phyloP scores from a whole-genome alignment of 2,113 vertebrate species.

The Sterrhoptilus dennistouni region DNA sequence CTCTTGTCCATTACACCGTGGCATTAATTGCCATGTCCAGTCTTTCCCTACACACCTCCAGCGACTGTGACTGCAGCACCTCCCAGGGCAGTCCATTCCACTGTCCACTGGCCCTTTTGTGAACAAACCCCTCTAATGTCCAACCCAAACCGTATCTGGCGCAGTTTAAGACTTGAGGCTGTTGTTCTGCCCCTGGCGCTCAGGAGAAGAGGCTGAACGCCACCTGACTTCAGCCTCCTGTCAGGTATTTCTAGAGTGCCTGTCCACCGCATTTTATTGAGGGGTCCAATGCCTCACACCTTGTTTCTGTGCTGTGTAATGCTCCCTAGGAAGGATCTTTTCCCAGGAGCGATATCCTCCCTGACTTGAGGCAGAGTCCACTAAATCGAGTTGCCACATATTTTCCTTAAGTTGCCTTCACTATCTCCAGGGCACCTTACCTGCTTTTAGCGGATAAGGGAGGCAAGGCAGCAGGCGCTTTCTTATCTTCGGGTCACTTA shows the following conservation, averaged over 20 bases:
- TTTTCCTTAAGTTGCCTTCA: neutral
- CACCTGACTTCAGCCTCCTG: neutral
- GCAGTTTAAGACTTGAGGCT: neutral
- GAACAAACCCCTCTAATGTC: neutral
- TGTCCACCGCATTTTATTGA: neutral
- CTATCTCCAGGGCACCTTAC: neutral
- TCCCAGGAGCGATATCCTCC: no score
- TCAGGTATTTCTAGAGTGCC: no score
- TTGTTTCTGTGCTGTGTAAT: neutral
- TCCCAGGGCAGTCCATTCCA: neutral
- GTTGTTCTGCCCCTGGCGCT: no score
- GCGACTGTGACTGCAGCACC: neutral
- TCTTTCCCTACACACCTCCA: neutral
- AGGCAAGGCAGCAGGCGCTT: neutral
- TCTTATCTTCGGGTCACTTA: neutral
- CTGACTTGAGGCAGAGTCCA: accelerated
- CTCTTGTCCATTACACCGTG: neutral
- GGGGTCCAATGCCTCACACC: accelerated
- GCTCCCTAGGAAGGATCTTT: neutral
- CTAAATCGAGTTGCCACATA: neutral
- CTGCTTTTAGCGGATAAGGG: neutral
- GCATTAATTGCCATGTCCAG: no score
- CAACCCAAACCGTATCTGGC: neutral
- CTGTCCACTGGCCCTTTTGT: neutral
- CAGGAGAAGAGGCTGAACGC: neutral